Base-by-base conservation (phyloP, 2,797 vertebrate species). In the Cossypha dichroa region DNA sequence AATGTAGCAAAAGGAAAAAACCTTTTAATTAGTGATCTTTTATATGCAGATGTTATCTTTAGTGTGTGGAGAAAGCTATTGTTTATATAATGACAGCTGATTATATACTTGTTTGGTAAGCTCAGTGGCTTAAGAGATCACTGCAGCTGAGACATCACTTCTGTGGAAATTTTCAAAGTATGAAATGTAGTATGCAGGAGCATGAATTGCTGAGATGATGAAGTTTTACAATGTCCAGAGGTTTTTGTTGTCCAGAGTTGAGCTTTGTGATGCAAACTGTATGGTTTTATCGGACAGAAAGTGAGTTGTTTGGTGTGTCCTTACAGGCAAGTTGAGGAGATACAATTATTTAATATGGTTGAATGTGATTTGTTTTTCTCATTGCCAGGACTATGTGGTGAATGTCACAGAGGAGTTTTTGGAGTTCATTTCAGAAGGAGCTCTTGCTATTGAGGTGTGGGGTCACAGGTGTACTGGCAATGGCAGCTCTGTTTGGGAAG, bases 401-500 rank as follows among this genome's bases (percentile, higher is more conserved):
- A 98, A 98, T 2, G 99, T 99, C 79, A 99, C 99, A 4, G 99
- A 99, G 90, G 99, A 99, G 96, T 99, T 99, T 96, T 93, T 99
- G 94, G 99, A 99, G 98, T 99, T 99, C 84, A 99, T 99, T 97
- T 99, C 99, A 5, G 99, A 99, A 12, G 99, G 99, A 29, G 99
- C 99, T 1, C 96, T 99, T 96, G 99, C 99, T 21, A 99, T 99
- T 88, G 99, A 99, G 85, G 99, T 99, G 49, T 99, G 99, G 99
- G 99, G 99, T 95, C 99, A 99, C 95, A 98, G 99, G 60, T 99
- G 99, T 93, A 98, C 99, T 10, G 99, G 99, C 25, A 99, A 99
- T 3, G 99, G 99, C 40, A 98, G 85, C 76, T 98, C 99, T 9
- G 85, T 98, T 77, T 99, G 99, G 99, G 99, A 99, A 93, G 97